A percentile compares a stretch with the other conserved stretches of the same genome.
These are phyloP conservation scores for Beris chalybata DNA, from an alignment of 2,888 invertebrate species.

Conservation along the genomic window DNA sequence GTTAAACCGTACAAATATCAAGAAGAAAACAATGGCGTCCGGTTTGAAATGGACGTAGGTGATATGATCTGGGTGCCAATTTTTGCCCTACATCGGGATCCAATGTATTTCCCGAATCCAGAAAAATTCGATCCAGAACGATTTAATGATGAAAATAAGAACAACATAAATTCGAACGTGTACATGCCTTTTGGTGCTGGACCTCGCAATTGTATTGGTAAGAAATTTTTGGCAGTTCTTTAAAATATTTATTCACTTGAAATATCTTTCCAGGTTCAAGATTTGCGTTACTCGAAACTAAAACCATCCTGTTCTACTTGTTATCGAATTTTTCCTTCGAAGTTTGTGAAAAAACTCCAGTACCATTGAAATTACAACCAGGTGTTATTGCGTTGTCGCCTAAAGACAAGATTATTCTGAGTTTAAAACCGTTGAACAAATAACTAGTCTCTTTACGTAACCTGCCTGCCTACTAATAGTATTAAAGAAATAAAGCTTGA, in stretches of 20 bases:
- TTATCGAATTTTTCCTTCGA: slow-evolving; percentile 28
- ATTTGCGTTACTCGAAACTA: slow-evolving; percentile 42
- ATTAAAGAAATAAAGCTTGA: too few species aligned
- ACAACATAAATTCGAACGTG: slow-evolving; percentile 49
- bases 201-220: slow-evolving; percentile 59
- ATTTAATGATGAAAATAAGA: slow-evolving; percentile 58
- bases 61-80: slow-evolving; percentile 46
- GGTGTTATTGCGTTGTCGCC: too few species aligned
- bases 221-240: not conserved
- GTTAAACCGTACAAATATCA: slow-evolving; percentile 57
- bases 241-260: not conserved
- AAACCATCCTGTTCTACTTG: slow-evolving; percentile 45
- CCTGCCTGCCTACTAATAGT: too few species aligned
- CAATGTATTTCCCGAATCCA: slow-evolving; percentile 57
- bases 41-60: slow-evolving; percentile 35
- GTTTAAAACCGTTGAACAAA: too few species aligned
- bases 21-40: slow-evolving; percentile 38
- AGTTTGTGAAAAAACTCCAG: too few species aligned
- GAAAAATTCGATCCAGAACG: slow-evolving; percentile 59
- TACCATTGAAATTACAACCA: too few species aligned
- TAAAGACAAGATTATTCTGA: too few species aligned
- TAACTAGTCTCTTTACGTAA: too few species aligned
- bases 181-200: slow-evolving; percentile 59
- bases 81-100: slow-evolving; percentile 55
- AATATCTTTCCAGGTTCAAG: slow-evolving; percentile 42